Percentiles rank a stretch among this genome's conserved stretches.
Conservation (phyloP, 37 sponge, comb jelly and placozoan species). For the Ephydatia muelleri region DNA sequence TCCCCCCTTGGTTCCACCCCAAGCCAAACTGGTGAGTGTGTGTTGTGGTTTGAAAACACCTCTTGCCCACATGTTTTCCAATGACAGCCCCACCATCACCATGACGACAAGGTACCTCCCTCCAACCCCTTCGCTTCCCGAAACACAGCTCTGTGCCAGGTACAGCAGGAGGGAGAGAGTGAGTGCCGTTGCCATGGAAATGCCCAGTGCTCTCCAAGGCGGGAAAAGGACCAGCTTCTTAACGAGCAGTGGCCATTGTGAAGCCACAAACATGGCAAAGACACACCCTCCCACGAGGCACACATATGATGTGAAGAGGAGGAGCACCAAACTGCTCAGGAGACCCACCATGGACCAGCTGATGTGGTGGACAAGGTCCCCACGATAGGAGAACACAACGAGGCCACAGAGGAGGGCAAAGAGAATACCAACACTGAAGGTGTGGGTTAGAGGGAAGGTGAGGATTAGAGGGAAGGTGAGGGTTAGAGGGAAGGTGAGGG, state of each 20-base stretch:
- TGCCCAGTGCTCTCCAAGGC: slow-evolving; percentile 14
- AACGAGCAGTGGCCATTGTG: slow-evolving; percentile 56
- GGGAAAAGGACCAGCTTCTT: slow-evolving; percentile 28
- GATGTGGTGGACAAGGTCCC: slow-evolving; percentile 18
- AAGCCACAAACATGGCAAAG: slow-evolving; percentile 50
- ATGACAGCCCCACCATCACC: slow-evolving; percentile 15
- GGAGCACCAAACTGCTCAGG: slow-evolving; percentile 25
- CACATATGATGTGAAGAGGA: slow-evolving; percentile 20
- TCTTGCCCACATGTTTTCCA: not conserved
- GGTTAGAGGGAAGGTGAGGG: not conserved
- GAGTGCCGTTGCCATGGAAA: slow-evolving; percentile 21
- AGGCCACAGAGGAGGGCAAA: slow-evolving; percentile 8
- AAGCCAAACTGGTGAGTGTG: not conserved
- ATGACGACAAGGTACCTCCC: slow-evolving; percentile 41
- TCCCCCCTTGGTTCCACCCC: not conserved
- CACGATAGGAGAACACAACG: slow-evolving; percentile 24
- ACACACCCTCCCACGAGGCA: slow-evolving; percentile 49
- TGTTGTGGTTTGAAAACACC: not conserved
- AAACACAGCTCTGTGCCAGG: slow-evolving; percentile 72
- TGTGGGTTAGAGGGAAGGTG: slow-evolving; percentile 1
- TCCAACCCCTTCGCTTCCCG: slow-evolving; percentile 50
- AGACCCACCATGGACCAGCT: slow-evolving; percentile 47
- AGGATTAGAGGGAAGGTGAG: not conserved
- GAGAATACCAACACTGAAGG: slow-evolving; percentile 5
- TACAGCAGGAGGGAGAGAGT: slow-evolving; percentile 7